Base-by-base conservation (phyloP, 2,888 invertebrate species). In the Leptopterna dolabrata region DNA sequence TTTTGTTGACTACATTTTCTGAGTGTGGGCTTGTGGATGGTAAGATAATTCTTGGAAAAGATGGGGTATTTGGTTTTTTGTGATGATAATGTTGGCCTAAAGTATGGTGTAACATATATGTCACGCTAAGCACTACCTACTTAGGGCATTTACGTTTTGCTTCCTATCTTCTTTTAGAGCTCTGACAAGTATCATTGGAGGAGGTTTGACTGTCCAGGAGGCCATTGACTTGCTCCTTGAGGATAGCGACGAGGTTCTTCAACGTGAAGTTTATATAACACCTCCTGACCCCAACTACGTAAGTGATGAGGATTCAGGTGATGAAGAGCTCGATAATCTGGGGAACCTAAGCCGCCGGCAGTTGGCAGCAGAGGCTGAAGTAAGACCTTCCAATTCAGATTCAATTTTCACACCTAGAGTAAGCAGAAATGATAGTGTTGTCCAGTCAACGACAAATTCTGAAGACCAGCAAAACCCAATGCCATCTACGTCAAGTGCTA, bases 161-260 rank as follows among this genome's bases (percentile, higher is more conserved):
- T 16, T 9, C 3, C 51, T 51, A 51, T 51, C 16, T 51, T 3
- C 7, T 51, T 51, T 51, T 16, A 51, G 51, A 16, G 78, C 41
- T n/a, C 78, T 36, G 45, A 41, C 4, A 11, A n/a, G n/a, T n/a
- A 13, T 36, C 11, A 6, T 76, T 6, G 7, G 24, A 24, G 6
- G 13, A 36, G 29, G 76, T 9, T 76, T 76, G 76, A 76, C 13
- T 45, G 41, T 76, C 78, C 41, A 76, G 45, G 78, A 76, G 78
- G 78, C 78, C 2, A 76, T 76, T n/a, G 41, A 30, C n/a, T 19
- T 76, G 6, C 13, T 76, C n/a, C 19, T 76, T 11, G 78, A 13
- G 36, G 78, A 78, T 41, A 19, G 16, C 9, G 43, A 41, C 14
- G 78, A 78, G 9, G 24, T 78, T 19, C n/a, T 43, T 19, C 11